Conservation (phyloP, 1,140 invertebrate genomes). For the Ips nitidus region DNA sequence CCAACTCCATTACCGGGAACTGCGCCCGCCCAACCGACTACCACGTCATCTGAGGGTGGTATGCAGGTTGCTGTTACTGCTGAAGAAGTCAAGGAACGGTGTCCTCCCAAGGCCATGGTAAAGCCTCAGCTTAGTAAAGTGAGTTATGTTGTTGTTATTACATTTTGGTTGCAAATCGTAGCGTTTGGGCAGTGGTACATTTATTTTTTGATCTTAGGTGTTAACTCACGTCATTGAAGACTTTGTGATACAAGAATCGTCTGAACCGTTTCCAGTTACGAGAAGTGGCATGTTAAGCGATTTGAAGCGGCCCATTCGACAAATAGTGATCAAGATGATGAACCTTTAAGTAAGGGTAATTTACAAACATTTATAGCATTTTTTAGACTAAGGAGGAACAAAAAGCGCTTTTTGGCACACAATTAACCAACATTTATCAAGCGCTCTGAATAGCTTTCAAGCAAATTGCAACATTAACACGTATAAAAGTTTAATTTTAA, state of each 20-base stretch:
- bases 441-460: neutral
- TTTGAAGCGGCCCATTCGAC: conserved; percentile 53
- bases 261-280: conserved; percentile 86
- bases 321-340: conserved; percentile 60
- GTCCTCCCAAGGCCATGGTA: conserved; percentile 86
- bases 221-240: conserved; percentile 96
- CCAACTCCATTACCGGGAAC: conserved; percentile 38
- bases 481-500: neutral
- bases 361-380: conserved; percentile 18
- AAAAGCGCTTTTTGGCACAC: neutral
- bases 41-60: conserved; percentile 48
- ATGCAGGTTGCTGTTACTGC: conserved; percentile 48
- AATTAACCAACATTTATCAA: conserved; percentile 1
- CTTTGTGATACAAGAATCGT: conserved; percentile 93
- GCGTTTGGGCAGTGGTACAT: neutral
- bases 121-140: conserved; percentile 72
- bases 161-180: neutral
- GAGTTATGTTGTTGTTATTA: neutral
- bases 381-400: too few species aligned
- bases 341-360: conserved; percentile 67
- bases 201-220: conserved; percentile 53
- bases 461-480: neutral
- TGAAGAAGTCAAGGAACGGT: conserved; percentile 62
- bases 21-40: conserved; percentile 44
- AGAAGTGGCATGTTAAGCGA: conserved; percentile 57